A percentile compares a stretch with the other conserved stretches of the same genome.
Conservation (phyloP, 2,888 invertebrate genomes). For the Diadromus collaris region DNA sequence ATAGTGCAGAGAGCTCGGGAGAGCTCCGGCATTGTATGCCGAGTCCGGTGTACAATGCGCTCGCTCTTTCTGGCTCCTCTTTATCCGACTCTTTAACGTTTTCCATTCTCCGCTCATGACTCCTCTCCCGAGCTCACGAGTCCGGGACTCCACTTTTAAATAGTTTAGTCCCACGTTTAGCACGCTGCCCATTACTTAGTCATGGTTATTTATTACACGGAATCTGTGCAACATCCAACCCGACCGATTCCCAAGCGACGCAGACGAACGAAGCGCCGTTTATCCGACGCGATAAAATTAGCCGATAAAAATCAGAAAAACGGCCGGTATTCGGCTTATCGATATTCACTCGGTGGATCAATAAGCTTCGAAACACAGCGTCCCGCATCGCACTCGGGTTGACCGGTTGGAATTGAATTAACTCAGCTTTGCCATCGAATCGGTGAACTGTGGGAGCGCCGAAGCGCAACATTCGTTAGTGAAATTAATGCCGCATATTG, state of each 20-base stretch:
- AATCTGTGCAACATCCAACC: constrained; percentile 44
- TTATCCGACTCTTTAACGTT: constrained; percentile 12
- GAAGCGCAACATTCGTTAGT: constrained; percentile 12
- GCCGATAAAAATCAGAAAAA: not conserved
- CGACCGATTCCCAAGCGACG: constrained; percentile 19
- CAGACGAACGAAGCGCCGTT: constrained; percentile 14
- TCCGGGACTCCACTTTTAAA: constrained; percentile 62
- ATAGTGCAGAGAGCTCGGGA: constrained; percentile 48
- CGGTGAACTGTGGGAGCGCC: constrained; percentile 10
- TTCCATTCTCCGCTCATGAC: constrained; percentile 32
- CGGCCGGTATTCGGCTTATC: constrained; percentile 1
- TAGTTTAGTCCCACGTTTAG: constrained; percentile 65
- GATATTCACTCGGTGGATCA: not conserved
- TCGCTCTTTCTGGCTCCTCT: constrained; percentile 21
- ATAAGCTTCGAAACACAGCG: not conserved
- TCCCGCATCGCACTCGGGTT: not conserved
- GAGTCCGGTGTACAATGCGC: constrained; percentile 51
- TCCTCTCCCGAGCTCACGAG: constrained; percentile 37
- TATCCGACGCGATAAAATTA: not conserved
- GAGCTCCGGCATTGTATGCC: constrained; percentile 47
- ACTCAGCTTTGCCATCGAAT: not conserved
- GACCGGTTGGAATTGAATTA: constrained; percentile 23
- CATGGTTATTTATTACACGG: constrained; percentile 47
- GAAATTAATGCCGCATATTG: constrained; percentile 25
- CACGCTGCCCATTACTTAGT: constrained; percentile 41